Evolutionary conservation across 2,888 invertebrate species (phyloP).

Genomic region (Holacanthella duospinosa): DNA sequence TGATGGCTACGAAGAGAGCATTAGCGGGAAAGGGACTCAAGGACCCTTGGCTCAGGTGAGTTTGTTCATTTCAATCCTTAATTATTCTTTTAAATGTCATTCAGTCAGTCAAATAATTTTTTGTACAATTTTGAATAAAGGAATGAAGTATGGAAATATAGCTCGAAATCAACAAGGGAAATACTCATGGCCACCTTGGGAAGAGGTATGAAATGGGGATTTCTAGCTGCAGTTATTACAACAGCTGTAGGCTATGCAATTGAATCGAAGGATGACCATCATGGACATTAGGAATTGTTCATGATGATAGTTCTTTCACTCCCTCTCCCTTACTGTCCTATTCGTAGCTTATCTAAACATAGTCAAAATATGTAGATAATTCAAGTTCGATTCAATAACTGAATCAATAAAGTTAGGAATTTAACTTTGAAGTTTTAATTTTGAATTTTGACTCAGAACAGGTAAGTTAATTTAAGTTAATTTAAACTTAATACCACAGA

Average conservation of each 20-base stretch:
- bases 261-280: constrained; percentile 43
- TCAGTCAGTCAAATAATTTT: background rate
- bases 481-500: too few species aligned
- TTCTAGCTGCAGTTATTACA: constrained; percentile 50
- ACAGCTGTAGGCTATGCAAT: constrained; percentile 40
- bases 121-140: constrained; percentile 41
- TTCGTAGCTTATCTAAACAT: too few species aligned
- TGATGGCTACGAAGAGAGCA: constrained; percentile 53
- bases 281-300: constrained; percentile 44
- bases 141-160: constrained; percentile 74
- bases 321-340: too few species aligned
- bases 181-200: constrained; percentile 38
- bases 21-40: constrained; percentile 60
- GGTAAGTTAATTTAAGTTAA: too few species aligned
- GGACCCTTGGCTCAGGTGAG: constrained; percentile 76
- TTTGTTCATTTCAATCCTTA: background rate
- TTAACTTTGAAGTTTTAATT: too few species aligned
- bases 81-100: constrained; percentile 6
- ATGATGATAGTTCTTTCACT: too few species aligned
- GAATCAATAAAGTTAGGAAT: too few species aligned
- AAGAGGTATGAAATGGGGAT: constrained; percentile 57
- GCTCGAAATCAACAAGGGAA: constrained; percentile 37
- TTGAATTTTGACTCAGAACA: too few species aligned
- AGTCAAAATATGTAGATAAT: too few species aligned
- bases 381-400: too few species aligned